A percentile compares a stretch with the other conserved stretches of the same genome.
Conservation (phyloP, 1,140 invertebrate species). For the Plectus sambesii region DNA sequence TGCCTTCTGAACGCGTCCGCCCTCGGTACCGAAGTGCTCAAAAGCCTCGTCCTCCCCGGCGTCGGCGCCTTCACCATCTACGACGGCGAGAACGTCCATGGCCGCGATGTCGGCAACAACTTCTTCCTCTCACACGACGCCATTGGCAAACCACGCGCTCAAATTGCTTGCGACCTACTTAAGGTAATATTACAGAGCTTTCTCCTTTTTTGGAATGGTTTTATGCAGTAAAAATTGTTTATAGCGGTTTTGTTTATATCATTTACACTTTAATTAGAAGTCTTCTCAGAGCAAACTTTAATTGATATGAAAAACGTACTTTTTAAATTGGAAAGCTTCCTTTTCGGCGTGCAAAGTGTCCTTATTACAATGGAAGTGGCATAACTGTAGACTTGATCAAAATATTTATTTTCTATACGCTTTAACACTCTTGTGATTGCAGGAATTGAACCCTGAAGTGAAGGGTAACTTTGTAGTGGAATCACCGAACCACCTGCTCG, state of each 20-base stretch:
- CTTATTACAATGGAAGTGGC: too few relatives aligned
- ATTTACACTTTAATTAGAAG: too few relatives aligned
- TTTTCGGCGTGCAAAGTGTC: too few relatives aligned
- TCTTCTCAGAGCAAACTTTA: too few relatives aligned
- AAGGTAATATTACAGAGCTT: slow-evolving; percentile 9
- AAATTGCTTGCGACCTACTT: slow-evolving; percentile 13
- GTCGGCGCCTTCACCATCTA: slow-evolving; percentile 91
- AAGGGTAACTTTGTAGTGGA: neutral
- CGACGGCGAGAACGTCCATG: slow-evolving; percentile 51
- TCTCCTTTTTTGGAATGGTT: too few relatives aligned
- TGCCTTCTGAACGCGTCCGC: slow-evolving; percentile 89
- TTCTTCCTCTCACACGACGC: slow-evolving; percentile 18
- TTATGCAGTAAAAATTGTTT: too few relatives aligned
- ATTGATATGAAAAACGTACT: too few relatives aligned
- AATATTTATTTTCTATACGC: neutral
- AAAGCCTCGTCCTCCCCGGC: slow-evolving; percentile 83
- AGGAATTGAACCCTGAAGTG: slow-evolving; percentile 23
- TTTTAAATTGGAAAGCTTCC: too few relatives aligned
- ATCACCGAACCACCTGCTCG: neutral
- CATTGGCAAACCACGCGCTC: slow-evolving; percentile 18
- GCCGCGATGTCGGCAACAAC: slow-evolving; percentile 20
- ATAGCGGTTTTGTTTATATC: too few relatives aligned
- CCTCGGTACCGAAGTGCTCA: slow-evolving; percentile 83
- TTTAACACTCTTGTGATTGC: slow-evolving; percentile 3
- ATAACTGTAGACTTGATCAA: too few relatives aligned